These are phyloP conservation scores for Sebastes jordani DNA, from an alignment of 2,797 vertebrate genomes.

Conservation along the genomic window DNA sequence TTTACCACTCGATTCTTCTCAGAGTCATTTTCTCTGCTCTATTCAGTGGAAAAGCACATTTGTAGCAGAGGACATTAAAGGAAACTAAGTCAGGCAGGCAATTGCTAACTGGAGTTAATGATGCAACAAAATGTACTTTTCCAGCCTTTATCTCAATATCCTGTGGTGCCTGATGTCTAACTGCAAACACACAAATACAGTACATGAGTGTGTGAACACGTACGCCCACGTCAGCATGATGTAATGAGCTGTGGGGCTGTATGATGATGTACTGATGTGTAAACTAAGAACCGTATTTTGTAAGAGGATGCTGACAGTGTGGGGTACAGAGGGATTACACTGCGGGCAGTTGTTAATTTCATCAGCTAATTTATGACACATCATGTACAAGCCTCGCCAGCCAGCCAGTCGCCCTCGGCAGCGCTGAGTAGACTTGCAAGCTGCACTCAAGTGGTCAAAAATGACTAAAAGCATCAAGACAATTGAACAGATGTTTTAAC, in stretches of 20 bases:
- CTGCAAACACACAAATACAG: slow-evolving; percentile 29
- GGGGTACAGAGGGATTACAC: slow-evolving; percentile 32
- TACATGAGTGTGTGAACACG: neutral
- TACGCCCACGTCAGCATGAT: neutral
- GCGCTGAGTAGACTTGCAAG: neutral
- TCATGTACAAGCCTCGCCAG: slow-evolving; percentile 6
- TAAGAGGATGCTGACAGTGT: slow-evolving; percentile 20
- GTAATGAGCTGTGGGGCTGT: slow-evolving; percentile 43
- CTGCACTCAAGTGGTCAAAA: slow-evolving; percentile 26
- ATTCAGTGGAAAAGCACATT: slow-evolving; percentile 10
- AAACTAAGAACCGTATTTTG: slow-evolving; percentile 32
- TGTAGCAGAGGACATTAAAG: slow-evolving; percentile 21
- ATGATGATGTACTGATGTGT: slow-evolving; percentile 46
- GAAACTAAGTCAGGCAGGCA: slow-evolving; percentile 28
- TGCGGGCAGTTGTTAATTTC: slow-evolving; percentile 48
- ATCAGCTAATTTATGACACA: slow-evolving; percentile 55
- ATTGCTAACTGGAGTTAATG: slow-evolving; percentile 42
- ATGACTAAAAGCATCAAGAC: slow-evolving; percentile 12
- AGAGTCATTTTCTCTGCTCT: neutral
- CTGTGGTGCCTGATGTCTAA: slow-evolving; percentile 16
- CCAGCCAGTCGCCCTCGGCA: slow-evolving; percentile 9
- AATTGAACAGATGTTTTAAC: neutral
- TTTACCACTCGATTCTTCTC: neutral
- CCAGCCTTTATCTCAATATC: slow-evolving; percentile 35
- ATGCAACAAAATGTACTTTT: slow-evolving; percentile 48